phyloP scores from a whole-genome alignment of 2,888 invertebrate species.

The Drosophila neonasuta region DNA sequence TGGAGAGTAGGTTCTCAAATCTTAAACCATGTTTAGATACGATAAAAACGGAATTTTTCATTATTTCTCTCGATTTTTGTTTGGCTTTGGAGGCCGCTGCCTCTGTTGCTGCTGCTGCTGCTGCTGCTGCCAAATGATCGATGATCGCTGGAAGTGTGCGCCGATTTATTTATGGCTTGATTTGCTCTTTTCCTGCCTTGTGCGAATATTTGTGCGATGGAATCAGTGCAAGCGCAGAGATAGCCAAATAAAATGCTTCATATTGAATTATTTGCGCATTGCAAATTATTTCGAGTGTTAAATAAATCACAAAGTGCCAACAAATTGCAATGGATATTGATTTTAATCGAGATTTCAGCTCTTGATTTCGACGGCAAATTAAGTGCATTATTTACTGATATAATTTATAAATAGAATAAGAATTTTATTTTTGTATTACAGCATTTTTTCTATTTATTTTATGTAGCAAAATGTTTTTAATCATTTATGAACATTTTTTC shows the following conservation, averaged over 20 bases:
- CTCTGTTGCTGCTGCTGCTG: background rate
- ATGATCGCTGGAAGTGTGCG: slow-evolving; percentile 77
- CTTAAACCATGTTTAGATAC: slow-evolving; percentile 74
- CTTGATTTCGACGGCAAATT: slow-evolving; percentile 16
- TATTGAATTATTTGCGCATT: slow-evolving; percentile 52
- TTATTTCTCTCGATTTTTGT: slow-evolving; percentile 45
- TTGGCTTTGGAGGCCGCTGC: slow-evolving; percentile 35
- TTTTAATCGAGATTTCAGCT: slow-evolving; percentile 32
- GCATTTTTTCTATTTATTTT: too few relatives aligned
- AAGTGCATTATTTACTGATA: background rate
- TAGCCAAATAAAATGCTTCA: slow-evolving; percentile 31
- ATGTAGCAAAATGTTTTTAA: too few relatives aligned
- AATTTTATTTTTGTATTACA: too few relatives aligned
- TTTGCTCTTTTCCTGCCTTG: slow-evolving; percentile 41
- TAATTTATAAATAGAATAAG: too few relatives aligned
- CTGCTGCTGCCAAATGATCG: slow-evolving; percentile 58
- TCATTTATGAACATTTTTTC: too few relatives aligned
- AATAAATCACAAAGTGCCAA: slow-evolving; percentile 59
- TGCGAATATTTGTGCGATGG: slow-evolving; percentile 49
- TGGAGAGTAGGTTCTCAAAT: slow-evolving; percentile 75
- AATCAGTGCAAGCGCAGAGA: slow-evolving; percentile 58
- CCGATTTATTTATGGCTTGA: slow-evolving; percentile 76
- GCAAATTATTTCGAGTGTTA: slow-evolving; percentile 28
- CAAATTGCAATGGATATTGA: slow-evolving; percentile 48
- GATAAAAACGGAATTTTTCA: slow-evolving; percentile 70